Evolutionary conservation across 1,140 invertebrate species (phyloP).

Genomic region (Gonioctena quinquepunctata): DNA sequence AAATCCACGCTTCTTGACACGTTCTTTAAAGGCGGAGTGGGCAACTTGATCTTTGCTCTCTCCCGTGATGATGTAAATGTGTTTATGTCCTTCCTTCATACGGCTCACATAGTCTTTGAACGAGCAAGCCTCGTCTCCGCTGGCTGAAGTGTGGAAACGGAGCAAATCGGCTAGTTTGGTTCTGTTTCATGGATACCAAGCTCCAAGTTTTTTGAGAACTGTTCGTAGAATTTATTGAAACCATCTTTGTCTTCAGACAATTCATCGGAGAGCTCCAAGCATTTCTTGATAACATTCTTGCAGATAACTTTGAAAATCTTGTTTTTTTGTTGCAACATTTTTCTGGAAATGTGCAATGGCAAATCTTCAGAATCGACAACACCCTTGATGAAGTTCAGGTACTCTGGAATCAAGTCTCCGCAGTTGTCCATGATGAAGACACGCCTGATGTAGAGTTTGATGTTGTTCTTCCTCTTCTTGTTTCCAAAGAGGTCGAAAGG

Average conservation of each 20-base stretch:
- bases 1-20: constrained; percentile 95
- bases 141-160: constrained; percentile 90
- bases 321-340: constrained; percentile 99
- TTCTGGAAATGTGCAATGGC: constrained; percentile 97
- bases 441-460: constrained; percentile 94
- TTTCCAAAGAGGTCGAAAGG: constrained; percentile 99
- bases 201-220: constrained; percentile 87
- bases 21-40: constrained; percentile 96
- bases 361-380: constrained; percentile 98
- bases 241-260: not conserved
- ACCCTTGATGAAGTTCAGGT: constrained; percentile 95
- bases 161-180: constrained; percentile 91
- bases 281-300: constrained; percentile 99
- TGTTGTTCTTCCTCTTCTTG: constrained; percentile 98
- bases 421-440: constrained; percentile 99
- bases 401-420: constrained; percentile 97
- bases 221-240: not conserved
- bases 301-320: constrained; percentile 98
- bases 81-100: constrained; percentile 98
- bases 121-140: constrained; percentile 90
- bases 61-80: constrained; percentile 98
- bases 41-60: constrained; percentile 94
- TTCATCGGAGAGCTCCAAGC: constrained; percentile 84
- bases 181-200: constrained; percentile 98
- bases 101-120: constrained; percentile 95